phyloP scores from a whole-genome alignment of 2,888 invertebrate species.

The Podotricha telesiphe region DNA sequence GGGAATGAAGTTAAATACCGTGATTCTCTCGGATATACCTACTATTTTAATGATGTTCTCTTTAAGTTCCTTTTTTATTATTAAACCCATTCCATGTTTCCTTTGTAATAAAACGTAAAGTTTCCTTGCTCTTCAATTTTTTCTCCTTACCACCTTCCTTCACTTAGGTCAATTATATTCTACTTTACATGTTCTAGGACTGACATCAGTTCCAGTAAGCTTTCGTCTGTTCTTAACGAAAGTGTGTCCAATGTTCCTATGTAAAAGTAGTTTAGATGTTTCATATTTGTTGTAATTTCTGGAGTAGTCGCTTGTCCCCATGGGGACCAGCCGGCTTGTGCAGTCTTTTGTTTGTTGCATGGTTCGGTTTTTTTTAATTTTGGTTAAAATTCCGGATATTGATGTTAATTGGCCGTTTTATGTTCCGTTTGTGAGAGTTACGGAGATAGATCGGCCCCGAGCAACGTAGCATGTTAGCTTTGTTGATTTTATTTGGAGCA shows the following conservation, averaged over 20 bases:
- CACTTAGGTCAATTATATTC: not conserved
- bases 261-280: too few species aligned
- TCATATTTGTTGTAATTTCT: too few species aligned
- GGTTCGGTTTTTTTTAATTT: too few species aligned
- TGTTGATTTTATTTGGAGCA: not conserved
- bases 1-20: not conserved
- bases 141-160: not conserved
- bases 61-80: not conserved
- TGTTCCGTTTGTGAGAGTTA: too few species aligned
- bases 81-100: not conserved
- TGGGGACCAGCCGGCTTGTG: too few species aligned
- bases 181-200: not conserved
- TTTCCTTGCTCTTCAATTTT: not conserved
- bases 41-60: not conserved
- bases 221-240: not conserved
- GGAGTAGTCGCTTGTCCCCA: too few species aligned
- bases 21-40: not conserved
- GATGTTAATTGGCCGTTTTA: too few species aligned
- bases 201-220: too few species aligned
- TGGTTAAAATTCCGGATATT: too few species aligned
- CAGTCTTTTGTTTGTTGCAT: too few species aligned
- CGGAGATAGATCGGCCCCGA: not conserved
- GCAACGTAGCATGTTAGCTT: not conserved
- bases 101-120: not conserved
- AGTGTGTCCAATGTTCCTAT: too few species aligned